These are phyloP conservation scores for Rhinoraja longicauda DNA, from an alignment of 2,797 vertebrate species.

Conservation along the genomic window DNA sequence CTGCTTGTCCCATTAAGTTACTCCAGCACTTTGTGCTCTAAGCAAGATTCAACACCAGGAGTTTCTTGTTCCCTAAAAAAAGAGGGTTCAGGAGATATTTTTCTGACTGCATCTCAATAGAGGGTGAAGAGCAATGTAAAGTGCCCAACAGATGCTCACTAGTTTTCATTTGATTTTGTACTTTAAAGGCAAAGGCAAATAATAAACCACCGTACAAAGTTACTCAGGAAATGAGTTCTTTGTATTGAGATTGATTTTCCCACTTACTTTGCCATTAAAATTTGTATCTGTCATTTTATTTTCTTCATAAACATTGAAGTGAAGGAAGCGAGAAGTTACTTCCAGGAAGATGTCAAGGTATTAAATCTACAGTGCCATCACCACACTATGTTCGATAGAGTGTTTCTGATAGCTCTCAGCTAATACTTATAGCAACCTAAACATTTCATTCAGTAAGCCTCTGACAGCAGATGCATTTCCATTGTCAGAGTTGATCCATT, in stretches of 20 bases:
- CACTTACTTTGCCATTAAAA: conserved; percentile 44
- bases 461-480: conserved; percentile 68
- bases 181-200: conserved; percentile 53
- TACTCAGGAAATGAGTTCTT: conserved; percentile 54
- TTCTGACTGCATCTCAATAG: neutral
- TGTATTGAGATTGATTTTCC: conserved; percentile 54
- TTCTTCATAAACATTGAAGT: conserved; percentile 47
- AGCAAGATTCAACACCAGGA: no score
- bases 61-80: neutral
- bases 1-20: no score
- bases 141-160: neutral
- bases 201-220: neutral
- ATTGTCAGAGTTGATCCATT: conserved; percentile 70
- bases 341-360: conserved; percentile 55
- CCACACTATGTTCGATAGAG: conserved; percentile 49
- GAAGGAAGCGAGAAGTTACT: conserved; percentile 53
- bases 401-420: conserved; percentile 70
- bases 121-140: neutral
- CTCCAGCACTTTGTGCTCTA: no score
- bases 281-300: conserved; percentile 53
- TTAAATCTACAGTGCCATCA: conserved; percentile 48
- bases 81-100: no score
- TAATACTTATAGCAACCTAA: conserved; percentile 55
- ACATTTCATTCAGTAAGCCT: conserved; percentile 58
- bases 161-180: neutral